Conservation (phyloP, 2,113 vertebrate genomes). For the Neogobius melanostomus region DNA sequence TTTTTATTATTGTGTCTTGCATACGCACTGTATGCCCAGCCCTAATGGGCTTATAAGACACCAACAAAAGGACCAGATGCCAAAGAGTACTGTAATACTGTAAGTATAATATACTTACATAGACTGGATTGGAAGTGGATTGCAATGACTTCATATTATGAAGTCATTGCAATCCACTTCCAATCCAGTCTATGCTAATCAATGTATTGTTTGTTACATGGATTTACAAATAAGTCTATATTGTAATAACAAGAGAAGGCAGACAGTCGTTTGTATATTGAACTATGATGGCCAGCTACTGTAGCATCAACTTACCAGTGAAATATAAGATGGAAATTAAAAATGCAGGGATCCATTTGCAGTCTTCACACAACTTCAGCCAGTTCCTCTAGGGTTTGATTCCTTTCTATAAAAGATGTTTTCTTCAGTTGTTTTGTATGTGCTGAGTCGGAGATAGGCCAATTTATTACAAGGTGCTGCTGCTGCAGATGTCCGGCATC, state of each 20-base stretch:
- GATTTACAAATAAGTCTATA: not conserved
- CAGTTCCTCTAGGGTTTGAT: constrained; percentile 34
- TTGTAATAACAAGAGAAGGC: not conserved
- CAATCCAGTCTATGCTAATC: not conserved
- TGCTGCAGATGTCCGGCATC: constrained; percentile 68
- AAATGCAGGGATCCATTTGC: not conserved
- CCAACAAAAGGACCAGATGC: no score
- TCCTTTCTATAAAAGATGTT: constrained; percentile 59
- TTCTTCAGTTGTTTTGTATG: constrained; percentile 47
- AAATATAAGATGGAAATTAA: not conserved
- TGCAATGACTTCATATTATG: no score
- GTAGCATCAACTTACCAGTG: not conserved
- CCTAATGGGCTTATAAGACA: no score
- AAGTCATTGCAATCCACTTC: no score
- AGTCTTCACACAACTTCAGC: constrained; percentile 18
- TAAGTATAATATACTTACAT: no score
- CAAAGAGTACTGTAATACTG: no score
- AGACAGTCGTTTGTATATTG: not conserved
- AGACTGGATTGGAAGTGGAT: no score
- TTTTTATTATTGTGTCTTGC: no score
- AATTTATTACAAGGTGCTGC: constrained; percentile 65
- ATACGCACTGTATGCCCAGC: no score
- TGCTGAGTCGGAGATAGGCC: constrained; percentile 36
- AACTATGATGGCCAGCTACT: no score
- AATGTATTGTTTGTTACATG: not conserved